A percentile compares a stretch with the other conserved stretches of the same genome.
These are phyloP conservation scores for Lampris incognitus DNA, from an alignment of 2,113 vertebrate genomes.

Conservation along the genomic window DNA sequence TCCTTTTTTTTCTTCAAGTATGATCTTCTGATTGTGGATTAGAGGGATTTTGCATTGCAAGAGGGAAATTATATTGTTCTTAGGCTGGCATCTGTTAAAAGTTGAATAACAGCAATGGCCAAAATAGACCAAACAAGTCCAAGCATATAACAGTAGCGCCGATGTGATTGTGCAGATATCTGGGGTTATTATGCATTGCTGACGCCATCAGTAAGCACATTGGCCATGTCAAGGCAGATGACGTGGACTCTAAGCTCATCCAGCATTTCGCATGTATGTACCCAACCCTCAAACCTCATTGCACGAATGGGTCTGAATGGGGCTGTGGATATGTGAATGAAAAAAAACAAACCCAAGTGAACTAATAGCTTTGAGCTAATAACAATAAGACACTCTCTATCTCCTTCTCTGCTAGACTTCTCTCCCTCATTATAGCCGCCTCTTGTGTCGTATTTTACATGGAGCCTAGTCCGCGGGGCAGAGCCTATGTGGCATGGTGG, in stretches of 20 bases:
- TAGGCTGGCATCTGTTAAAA: not conserved
- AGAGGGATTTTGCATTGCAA: not conserved
- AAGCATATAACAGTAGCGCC: conserved; percentile 1
- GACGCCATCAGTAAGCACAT: conserved; percentile 37
- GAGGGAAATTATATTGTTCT: not conserved
- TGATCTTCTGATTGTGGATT: not conserved
- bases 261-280: not conserved
- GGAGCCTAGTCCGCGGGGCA: conserved; percentile 22
- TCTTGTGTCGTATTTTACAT: not conserved
- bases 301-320: conserved; percentile 33
- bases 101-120: not conserved
- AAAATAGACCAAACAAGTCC: not conserved
- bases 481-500: conserved; percentile 38
- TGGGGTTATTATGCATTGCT: conserved; percentile 11
- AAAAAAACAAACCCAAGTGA: conserved; percentile 2
- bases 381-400: not conserved
- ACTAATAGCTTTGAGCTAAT: not conserved
- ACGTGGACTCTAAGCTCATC: conserved; percentile 18
- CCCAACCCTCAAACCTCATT: conserved; percentile 24
- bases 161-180: conserved; percentile 1
- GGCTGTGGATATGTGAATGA: conserved; percentile 34
- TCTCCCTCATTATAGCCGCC: not conserved
- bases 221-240: conserved; percentile 26
- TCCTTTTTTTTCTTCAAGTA: not conserved
- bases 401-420: not conserved